Conservation (phyloP, 2,888 invertebrate species). For the Cantharis lateralis region DNA sequence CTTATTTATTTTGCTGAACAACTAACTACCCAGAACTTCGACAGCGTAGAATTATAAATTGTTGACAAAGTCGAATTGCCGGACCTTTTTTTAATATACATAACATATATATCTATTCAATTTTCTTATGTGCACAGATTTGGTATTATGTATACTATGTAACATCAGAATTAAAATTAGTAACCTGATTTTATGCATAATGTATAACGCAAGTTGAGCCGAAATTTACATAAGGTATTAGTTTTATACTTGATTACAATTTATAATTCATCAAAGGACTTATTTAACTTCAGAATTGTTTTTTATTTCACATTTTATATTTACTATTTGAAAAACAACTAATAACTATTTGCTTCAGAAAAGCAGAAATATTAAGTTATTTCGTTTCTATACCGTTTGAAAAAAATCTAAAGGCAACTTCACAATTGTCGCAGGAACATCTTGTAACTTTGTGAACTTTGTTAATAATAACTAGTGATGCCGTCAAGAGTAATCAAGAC, state of each 20-base stretch:
- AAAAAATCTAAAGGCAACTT: background rate
- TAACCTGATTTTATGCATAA: background rate
- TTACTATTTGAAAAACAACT: background rate
- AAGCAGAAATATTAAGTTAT: background rate
- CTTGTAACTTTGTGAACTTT: too few relatives aligned
- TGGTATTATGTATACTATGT: background rate
- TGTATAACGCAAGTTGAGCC: background rate
- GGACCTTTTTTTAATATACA: too few relatives aligned
- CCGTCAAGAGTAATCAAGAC: too few relatives aligned
- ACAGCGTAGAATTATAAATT: too few relatives aligned
- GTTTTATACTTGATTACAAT: background rate
- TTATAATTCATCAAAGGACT: background rate
- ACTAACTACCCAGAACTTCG: background rate
- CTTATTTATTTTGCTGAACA: background rate
- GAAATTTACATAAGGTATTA: background rate
- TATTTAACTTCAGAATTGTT: background rate
- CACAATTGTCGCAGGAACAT: background rate
- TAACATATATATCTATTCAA: background rate
- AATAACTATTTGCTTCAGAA: background rate
- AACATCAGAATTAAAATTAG: background rate
- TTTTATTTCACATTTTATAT: background rate
- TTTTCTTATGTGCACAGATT: background rate
- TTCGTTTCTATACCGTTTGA: background rate
- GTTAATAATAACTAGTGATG: too few relatives aligned
- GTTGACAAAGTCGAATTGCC: too few relatives aligned